These are phyloP conservation scores for Etia nguti DNA, from an alignment of 2,113 vertebrate species.

Conservation along the genomic window DNA sequence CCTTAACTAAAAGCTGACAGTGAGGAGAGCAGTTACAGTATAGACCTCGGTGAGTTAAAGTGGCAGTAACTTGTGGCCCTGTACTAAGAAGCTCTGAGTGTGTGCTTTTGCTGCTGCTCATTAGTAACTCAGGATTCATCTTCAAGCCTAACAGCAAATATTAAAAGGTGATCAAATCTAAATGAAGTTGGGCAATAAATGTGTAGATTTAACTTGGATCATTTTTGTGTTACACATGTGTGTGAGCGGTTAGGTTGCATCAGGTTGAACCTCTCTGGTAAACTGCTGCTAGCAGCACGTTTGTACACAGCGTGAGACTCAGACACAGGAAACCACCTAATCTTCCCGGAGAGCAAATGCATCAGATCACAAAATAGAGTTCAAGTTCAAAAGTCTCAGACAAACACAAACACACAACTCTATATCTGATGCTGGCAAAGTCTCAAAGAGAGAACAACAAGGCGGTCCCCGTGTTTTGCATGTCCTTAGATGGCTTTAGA, in stretches of 20 bases:
- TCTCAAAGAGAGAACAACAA: neutral
- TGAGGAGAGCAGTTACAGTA: neutral
- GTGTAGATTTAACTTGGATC: constrained; percentile 24
- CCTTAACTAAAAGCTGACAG: neutral
- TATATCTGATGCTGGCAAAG: neutral
- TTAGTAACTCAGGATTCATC: neutral
- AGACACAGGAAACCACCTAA: constrained; percentile 52
- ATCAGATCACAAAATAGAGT: neutral
- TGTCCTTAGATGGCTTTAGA: neutral
- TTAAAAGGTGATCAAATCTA: neutral
- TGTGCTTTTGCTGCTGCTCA: neutral
- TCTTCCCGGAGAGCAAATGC: neutral
- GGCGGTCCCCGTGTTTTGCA: neutral
- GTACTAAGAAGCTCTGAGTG: neutral
- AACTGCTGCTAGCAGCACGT: neutral
- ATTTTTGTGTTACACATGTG: constrained; percentile 65
- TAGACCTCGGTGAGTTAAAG: neutral
- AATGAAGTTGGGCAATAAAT: neutral
- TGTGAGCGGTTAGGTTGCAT: neutral
- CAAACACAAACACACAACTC: neutral
- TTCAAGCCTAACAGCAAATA: neutral
- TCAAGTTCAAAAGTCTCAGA: neutral
- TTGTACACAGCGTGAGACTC: neutral
- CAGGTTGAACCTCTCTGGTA: neutral
- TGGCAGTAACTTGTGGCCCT: neutral